Percentiles rank a stretch among this genome's conserved stretches.
phyloP scores from a whole-genome alignment of 2,113 vertebrate species.

The Marmota monax region DNA sequence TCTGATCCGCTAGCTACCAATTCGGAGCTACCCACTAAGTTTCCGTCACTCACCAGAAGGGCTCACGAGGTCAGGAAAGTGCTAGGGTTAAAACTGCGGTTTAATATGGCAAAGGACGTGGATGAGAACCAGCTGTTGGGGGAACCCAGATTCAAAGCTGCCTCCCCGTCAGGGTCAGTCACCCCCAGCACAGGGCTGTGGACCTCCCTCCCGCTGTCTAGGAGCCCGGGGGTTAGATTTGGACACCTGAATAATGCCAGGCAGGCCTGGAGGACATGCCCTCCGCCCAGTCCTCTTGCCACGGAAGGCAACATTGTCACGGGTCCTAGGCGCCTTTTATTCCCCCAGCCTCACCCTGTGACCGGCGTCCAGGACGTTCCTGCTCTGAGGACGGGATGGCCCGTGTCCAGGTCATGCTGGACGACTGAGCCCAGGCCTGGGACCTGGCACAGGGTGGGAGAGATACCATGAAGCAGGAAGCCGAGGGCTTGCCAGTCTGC shows the following conservation, averaged over 20 bases:
- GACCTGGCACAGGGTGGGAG: neutral
- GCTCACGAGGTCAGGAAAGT: neutral
- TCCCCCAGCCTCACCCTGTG: neutral
- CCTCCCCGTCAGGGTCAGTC: neutral
- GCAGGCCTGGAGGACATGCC: too few relatives aligned
- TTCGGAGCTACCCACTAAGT: neutral
- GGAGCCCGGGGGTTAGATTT: too few relatives aligned
- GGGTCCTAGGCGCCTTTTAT: accelerated
- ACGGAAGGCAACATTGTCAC: too few relatives aligned
- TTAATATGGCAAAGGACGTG: neutral
- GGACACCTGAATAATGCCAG: neutral
- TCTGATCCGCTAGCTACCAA: neutral
- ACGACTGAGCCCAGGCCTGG: neutral
- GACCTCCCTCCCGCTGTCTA: neutral
- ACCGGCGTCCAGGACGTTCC: neutral
- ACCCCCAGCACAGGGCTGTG: accelerated
- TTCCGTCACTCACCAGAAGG: neutral
- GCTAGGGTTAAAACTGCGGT: neutral
- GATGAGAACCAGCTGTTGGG: neutral
- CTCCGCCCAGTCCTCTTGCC: neutral
- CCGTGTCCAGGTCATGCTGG: accelerated
- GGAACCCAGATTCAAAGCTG: neutral
- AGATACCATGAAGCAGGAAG: accelerated
- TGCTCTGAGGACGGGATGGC: neutral
- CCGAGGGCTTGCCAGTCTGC: neutral